Evolutionary conservation across 2,888 invertebrate genomes (phyloP).

Genomic region (Chrysotoxum bicinctum): DNA sequence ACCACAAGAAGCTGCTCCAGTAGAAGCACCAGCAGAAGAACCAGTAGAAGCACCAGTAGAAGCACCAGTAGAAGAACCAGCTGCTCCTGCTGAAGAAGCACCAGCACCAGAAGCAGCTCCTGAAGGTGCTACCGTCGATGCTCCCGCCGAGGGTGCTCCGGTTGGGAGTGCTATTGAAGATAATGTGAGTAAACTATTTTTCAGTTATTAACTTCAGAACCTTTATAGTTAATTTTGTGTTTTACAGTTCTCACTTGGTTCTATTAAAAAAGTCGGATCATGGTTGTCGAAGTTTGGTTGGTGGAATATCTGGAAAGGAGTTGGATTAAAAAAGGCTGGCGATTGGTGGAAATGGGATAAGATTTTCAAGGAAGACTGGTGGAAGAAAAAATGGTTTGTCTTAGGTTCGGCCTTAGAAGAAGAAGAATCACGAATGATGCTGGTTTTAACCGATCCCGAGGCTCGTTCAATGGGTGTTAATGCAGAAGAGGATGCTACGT

Average conservation of each 20-base stretch:
- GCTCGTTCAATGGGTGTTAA: background rate
- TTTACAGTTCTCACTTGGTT: conserved; percentile 43
- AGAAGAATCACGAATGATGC: conserved; percentile 53
- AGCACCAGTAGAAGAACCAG: background rate
- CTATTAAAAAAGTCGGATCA: conserved; percentile 53
- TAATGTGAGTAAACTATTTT: background rate
- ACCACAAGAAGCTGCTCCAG: no score
- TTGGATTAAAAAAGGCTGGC: conserved; percentile 49
- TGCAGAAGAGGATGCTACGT: conserved; percentile 52
- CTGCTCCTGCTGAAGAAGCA: background rate
- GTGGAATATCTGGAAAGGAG: conserved; percentile 68
- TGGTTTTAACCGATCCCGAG: conserved; percentile 46
- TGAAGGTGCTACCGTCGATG: background rate
- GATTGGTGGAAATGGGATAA: conserved; percentile 70
- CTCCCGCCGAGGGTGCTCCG: background rate
- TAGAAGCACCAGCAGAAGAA: background rate
- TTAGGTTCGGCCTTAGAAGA: conserved; percentile 20
- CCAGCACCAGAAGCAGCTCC: background rate
- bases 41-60: background rate
- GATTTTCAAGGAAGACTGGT: conserved; percentile 38
- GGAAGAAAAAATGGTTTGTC: conserved; percentile 44
- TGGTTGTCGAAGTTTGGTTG: conserved; percentile 66
- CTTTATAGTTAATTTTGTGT: background rate
- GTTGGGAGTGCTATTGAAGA: background rate
- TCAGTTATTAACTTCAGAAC: background rate